Percentiles rank a stretch among this genome's conserved stretches.
phyloP scores from a whole-genome alignment of 2,797 vertebrate genomes.

The Enoplosus armatus region DNA sequence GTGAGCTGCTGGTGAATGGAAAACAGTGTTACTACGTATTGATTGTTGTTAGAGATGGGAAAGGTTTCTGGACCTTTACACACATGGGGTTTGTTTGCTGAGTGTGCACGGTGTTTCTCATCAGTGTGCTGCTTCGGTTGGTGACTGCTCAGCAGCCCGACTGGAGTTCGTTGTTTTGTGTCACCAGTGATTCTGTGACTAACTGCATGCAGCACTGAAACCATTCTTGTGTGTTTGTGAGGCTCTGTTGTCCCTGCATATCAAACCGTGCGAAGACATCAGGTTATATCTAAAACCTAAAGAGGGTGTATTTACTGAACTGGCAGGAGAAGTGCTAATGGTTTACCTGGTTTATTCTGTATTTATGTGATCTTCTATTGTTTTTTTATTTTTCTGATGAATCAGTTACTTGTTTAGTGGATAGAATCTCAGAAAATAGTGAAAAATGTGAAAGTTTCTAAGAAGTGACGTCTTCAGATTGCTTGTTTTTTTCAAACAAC shows the following conservation, averaged over 20 bases:
- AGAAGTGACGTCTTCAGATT: background rate
- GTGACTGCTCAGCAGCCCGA: background rate
- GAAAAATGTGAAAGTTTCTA: background rate
- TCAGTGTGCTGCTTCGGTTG: background rate
- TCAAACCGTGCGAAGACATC: background rate
- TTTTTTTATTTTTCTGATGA: background rate
- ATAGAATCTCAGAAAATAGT: background rate
- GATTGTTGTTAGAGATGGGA: constrained; percentile 31
- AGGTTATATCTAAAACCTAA: background rate
- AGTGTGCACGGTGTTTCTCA: background rate
- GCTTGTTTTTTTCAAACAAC: background rate
- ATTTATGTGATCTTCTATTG: background rate
- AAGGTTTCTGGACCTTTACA: background rate
- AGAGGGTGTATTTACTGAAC: background rate
- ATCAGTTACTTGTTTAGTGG: background rate
- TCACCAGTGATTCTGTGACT: background rate
- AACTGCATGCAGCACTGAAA: background rate
- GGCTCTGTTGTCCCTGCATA: background rate
- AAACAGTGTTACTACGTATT: constrained; percentile 17
- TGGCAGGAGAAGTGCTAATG: background rate
- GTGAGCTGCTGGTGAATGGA: constrained; percentile 37
- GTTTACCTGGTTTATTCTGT: background rate
- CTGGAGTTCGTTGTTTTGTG: background rate
- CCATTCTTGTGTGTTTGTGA: background rate
- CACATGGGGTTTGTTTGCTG: background rate